A percentile compares a stretch with the other conserved stretches of the same genome.
These are phyloP conservation scores for Argyresthia albistria DNA, from an alignment of 2,888 invertebrate genomes.

Conservation along the genomic window DNA sequence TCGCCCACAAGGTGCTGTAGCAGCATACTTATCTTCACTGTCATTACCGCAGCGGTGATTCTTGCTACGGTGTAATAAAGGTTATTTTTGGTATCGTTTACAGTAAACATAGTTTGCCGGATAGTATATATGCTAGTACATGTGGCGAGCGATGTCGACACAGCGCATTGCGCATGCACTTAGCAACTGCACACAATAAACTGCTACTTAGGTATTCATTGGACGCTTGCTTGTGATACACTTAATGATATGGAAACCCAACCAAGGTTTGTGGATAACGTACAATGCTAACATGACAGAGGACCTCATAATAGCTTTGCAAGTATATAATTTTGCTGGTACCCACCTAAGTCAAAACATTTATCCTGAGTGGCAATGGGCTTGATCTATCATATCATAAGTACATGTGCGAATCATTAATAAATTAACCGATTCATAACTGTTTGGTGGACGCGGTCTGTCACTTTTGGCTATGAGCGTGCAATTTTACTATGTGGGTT, in stretches of 20 bases:
- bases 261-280: neutral
- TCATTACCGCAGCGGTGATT: neutral
- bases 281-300: neutral
- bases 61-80: neutral
- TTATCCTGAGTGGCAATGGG: no score
- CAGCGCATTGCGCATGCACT: conserved; percentile 5
- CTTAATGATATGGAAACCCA: conserved; percentile 2
- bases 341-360: no score
- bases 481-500: no score
- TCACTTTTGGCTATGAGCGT: no score
- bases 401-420: no score
- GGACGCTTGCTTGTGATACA: neutral
- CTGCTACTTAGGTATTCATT: conserved; percentile 3
- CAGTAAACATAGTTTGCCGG: no score
- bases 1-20: conserved; percentile 6
- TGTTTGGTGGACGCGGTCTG: no score
- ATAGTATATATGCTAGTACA: neutral
- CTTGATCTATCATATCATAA: no score
- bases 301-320: neutral
- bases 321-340: no score
- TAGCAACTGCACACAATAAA: conserved; percentile 4
- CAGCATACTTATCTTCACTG: neutral
- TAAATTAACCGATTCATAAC: no score
- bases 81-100: no score
- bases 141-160: conserved; percentile 5